Conservation (phyloP, 2,113 vertebrate genomes). For the Dermatemys mawii region DNA sequence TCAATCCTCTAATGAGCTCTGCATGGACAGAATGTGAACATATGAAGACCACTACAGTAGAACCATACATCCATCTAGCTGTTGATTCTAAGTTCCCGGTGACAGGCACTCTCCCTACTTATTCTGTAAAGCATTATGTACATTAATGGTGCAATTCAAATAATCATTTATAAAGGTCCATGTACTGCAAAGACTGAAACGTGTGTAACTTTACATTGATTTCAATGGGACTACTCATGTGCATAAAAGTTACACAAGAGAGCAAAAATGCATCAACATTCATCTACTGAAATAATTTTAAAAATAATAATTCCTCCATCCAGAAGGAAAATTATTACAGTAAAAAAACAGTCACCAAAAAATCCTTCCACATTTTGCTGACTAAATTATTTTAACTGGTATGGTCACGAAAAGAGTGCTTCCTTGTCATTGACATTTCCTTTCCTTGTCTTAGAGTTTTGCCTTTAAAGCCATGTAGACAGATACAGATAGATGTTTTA, state of each 20-base stretch:
- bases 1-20: neutral
- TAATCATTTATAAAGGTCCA: neutral
- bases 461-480: neutral
- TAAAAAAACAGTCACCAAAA: neutral
- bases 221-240: neutral
- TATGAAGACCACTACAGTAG: neutral
- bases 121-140: neutral
- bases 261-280: neutral
- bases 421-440: neutral
- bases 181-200: neutral
- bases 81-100: neutral
- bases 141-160: neutral
- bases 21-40: no score
- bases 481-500: neutral
- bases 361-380: neutral
- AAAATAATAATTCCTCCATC: neutral
- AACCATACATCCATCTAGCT: neutral
- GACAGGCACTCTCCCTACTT: neutral
- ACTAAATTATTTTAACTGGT: neutral
- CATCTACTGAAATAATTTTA: neutral
- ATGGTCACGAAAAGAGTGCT: neutral
- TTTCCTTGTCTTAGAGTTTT: neutral
- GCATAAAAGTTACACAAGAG: neutral
- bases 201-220: neutral
- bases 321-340: neutral